phyloP scores from a whole-genome alignment of 2,113 vertebrate genomes.

The Saimiri boliviensis region DNA sequence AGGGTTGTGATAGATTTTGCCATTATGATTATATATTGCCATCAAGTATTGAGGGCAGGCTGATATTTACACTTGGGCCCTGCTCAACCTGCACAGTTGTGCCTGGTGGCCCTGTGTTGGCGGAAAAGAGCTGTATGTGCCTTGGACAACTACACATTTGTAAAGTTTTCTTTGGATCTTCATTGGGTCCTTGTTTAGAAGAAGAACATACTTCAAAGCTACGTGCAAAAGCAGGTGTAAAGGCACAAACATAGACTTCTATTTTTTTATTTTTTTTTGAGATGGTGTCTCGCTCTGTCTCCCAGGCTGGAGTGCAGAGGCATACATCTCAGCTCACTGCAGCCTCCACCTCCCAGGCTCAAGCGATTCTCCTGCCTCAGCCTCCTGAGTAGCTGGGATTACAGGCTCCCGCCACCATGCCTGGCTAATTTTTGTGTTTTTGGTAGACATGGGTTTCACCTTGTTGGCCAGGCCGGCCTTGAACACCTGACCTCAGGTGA shows the following conservation, averaged over 20 bases:
- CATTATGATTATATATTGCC: not conserved
- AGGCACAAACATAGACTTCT: not conserved
- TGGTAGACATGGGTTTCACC: too few species aligned
- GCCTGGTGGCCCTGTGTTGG: not conserved
- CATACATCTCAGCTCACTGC: too few species aligned
- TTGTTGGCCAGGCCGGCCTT: too few species aligned
- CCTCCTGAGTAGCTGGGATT: too few species aligned
- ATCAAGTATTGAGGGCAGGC: not conserved
- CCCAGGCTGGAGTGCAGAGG: too few species aligned
- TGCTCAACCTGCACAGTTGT: not conserved
- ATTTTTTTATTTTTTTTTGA: too few species aligned
- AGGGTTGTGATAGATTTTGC: not conserved
- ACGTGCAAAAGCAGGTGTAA: not conserved
- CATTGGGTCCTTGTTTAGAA: not conserved
- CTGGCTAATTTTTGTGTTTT: too few species aligned
- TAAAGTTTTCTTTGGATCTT: not conserved
- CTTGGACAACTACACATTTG: not conserved
- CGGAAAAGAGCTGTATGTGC: not conserved
- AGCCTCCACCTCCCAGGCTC: too few species aligned
- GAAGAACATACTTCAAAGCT: not conserved
- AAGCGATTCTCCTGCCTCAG: too few species aligned
- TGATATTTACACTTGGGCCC: not conserved
- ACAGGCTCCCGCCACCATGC: too few species aligned
- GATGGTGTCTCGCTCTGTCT: too few species aligned
- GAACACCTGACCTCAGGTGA: too few species aligned